Conservation (phyloP, 2,113 vertebrate species). For the Cyphomyrus plagiostoma region DNA sequence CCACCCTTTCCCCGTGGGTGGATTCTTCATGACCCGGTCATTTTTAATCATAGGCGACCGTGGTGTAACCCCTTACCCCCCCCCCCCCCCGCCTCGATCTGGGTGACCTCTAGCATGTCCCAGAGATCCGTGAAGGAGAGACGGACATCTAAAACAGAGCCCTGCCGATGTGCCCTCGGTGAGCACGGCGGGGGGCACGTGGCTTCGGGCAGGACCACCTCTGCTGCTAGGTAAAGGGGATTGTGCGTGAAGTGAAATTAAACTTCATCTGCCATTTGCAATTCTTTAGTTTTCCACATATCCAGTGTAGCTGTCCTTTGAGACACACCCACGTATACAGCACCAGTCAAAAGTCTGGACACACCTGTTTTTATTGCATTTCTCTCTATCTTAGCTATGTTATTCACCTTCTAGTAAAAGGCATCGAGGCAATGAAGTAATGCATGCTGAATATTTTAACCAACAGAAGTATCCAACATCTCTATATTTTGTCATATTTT, state of each 20-base stretch:
- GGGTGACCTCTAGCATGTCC: neutral
- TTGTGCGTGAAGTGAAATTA: neutral
- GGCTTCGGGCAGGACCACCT: neutral
- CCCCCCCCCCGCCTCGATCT: neutral
- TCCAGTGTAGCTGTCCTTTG: neutral
- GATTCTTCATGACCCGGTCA: conserved; percentile 29
- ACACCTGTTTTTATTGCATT: neutral
- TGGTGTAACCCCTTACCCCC: neutral
- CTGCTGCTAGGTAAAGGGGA: neutral
- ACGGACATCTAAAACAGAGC: neutral
- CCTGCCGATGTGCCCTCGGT: neutral
- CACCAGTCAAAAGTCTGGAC: neutral
- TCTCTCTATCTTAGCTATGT: neutral
- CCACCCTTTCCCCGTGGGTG: conserved; percentile 18
- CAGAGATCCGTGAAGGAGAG: neutral
- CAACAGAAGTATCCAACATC: neutral
- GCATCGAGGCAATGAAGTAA: neutral
- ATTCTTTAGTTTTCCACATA: neutral
- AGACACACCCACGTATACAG: neutral
- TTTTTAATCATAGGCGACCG: conserved; percentile 19
- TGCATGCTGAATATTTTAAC: neutral
- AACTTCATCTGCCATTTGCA: neutral
- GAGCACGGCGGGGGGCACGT: neutral
- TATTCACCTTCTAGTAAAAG: neutral
- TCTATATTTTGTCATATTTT: neutral